Evolutionary conservation across 2,113 vertebrate species (phyloP).

Genomic region (Psettodes erumei): DNA sequence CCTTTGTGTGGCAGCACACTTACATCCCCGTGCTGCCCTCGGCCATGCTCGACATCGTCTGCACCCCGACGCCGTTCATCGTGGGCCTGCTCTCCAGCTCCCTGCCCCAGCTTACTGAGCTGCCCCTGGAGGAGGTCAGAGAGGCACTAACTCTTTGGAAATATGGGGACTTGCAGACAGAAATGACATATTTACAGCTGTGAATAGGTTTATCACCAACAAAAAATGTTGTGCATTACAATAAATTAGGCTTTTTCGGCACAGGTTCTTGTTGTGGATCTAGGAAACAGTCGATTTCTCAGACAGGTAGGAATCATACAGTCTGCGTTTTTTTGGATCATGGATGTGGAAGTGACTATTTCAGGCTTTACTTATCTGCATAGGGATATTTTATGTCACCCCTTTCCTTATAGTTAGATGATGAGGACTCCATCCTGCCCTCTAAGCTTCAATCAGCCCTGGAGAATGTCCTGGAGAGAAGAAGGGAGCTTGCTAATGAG

Average conservation of each 20-base stretch:
- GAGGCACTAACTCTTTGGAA: too few species aligned
- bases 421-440: conserved; percentile 92
- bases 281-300: conserved; percentile 88
- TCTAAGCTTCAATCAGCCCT: conserved; percentile 90
- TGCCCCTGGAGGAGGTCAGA: conserved; percentile 92
- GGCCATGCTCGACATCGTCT: conserved; percentile 95
- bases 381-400: not conserved
- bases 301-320: conserved; percentile 82
- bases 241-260: not conserved
- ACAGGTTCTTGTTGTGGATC: conserved; percentile 92
- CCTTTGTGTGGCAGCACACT: conserved; percentile 90
- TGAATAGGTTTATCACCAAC: not conserved
- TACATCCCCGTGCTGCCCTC: conserved; percentile 93
- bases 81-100: conserved; percentile 93
- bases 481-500: conserved; percentile 86
- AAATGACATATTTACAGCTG: not conserved
- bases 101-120: conserved; percentile 88
- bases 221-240: not conserved
- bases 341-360: not conserved
- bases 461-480: conserved; percentile 90
- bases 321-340: too few species aligned
- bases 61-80: conserved; percentile 94
- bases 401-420: conserved; percentile 85
- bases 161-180: not conserved
- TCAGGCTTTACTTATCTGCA: not conserved